Percentiles rank a stretch among this genome's conserved stretches.
Conservation (phyloP, 2,797 vertebrate genomes). For the Vespertilio murinus region DNA sequence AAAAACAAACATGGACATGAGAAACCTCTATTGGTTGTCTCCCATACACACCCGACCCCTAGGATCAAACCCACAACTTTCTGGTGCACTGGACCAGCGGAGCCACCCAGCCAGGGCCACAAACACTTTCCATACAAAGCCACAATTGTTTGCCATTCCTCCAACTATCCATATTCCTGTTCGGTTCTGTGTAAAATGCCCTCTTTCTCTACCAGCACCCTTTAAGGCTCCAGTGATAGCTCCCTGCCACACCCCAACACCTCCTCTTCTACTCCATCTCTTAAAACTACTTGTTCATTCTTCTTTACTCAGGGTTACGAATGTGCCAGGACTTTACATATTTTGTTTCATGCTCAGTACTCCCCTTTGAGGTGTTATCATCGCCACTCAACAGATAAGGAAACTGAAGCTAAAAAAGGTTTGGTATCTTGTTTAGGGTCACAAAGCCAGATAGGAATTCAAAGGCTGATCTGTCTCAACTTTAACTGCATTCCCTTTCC, state of each 20-base stretch:
- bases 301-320: conserved; percentile 26
- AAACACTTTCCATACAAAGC: background rate
- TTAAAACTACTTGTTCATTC: background rate
- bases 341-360: conserved; percentile 14
- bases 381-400: background rate
- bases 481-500: conserved; percentile 12
- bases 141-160: background rate
- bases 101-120: background rate
- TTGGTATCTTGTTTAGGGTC: background rate
- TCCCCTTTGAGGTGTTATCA: background rate
- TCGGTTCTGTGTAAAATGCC: background rate
- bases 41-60: background rate
- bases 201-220: background rate
- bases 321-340: background rate
- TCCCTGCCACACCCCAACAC: background rate
- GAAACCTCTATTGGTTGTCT: background rate
- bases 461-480: background rate
- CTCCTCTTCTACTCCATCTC: background rate
- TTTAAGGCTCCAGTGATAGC: background rate
- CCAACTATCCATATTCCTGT: background rate
- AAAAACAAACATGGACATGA: background rate
- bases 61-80: background rate
- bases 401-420: conserved; percentile 21
- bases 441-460: background rate
- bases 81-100: background rate